Evolutionary conservation across 2,113 vertebrate species (phyloP).

Genomic region (Calidris pygmaea): DNA sequence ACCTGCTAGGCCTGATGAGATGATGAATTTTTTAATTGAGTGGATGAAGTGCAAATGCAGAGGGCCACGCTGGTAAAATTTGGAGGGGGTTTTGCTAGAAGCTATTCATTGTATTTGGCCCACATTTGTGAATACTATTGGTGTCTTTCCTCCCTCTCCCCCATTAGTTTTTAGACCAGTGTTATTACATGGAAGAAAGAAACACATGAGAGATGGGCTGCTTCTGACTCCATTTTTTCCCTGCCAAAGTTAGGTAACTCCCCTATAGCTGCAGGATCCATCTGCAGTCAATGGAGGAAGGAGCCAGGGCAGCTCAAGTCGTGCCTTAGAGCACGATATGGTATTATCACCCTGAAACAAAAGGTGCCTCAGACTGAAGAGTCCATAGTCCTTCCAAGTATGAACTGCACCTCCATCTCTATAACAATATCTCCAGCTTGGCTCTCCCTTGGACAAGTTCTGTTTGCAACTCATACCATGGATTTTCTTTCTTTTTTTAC

Average conservation of each 20-base stretch:
- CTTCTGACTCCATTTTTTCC: background rate
- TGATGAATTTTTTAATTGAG: background rate
- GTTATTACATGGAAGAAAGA: background rate
- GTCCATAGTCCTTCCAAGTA: background rate
- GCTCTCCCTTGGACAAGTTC: background rate
- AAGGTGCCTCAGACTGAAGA: accelerated
- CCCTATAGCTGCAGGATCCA: background rate
- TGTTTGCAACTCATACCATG: background rate
- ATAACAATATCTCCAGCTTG: background rate
- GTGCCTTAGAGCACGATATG: background rate
- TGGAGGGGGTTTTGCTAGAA: background rate
- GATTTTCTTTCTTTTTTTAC: background rate
- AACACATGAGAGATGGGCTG: background rate
- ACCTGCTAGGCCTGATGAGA: background rate
- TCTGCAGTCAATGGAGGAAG: background rate
- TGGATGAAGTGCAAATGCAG: background rate
- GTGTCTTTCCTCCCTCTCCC: background rate
- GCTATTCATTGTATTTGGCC: background rate
- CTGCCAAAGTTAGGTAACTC: background rate
- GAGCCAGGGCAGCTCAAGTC: background rate
- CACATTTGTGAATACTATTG: accelerated
- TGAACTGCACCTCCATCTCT: background rate
- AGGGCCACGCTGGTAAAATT: background rate
- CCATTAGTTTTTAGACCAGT: background rate
- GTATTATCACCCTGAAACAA: background rate